Percentiles rank a stretch among this genome's conserved stretches.
Evolutionary conservation across 2,797 vertebrate genomes (phyloP).

Genomic region (Pipistrellus kuhlii): DNA sequence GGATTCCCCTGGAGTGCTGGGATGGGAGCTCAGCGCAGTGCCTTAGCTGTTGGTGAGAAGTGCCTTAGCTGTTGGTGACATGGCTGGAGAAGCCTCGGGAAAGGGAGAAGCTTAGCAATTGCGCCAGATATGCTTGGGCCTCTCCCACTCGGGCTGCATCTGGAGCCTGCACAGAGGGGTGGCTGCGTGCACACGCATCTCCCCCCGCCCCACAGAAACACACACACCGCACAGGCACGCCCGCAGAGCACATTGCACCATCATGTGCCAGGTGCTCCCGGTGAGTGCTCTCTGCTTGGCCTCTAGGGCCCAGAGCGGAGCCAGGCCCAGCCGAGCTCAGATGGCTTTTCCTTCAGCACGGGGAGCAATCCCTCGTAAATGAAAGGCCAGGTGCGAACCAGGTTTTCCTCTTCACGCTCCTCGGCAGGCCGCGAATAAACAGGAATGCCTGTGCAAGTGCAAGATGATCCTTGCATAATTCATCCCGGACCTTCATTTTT

Average conservation of each 20-base stretch:
- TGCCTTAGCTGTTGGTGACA: background rate
- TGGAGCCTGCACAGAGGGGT: background rate
- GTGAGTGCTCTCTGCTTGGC: background rate
- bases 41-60: background rate
- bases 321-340: background rate
- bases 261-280: background rate
- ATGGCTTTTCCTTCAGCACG: slow-evolving; percentile 72
- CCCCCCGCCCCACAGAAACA: no score
- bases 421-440: slow-evolving; percentile 77
- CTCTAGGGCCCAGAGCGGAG: background rate
- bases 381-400: slow-evolving; percentile 81
- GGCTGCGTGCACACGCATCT: background rate
- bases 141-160: background rate
- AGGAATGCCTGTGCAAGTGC: slow-evolving; percentile 81
- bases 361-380: slow-evolving; percentile 80
- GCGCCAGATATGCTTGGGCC: background rate
- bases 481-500: slow-evolving; percentile 71
- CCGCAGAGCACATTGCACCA: background rate
- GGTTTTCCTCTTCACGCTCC: slow-evolving; percentile 58
- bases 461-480: slow-evolving; percentile 83
- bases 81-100: background rate
- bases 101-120: background rate
- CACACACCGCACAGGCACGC: no score
- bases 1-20: background rate
- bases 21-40: background rate